Percentiles rank a stretch among this genome's conserved stretches.
These are phyloP conservation scores for Epinotia brunnichana DNA, from an alignment of 2,888 invertebrate genomes.

Conservation along the genomic window DNA sequence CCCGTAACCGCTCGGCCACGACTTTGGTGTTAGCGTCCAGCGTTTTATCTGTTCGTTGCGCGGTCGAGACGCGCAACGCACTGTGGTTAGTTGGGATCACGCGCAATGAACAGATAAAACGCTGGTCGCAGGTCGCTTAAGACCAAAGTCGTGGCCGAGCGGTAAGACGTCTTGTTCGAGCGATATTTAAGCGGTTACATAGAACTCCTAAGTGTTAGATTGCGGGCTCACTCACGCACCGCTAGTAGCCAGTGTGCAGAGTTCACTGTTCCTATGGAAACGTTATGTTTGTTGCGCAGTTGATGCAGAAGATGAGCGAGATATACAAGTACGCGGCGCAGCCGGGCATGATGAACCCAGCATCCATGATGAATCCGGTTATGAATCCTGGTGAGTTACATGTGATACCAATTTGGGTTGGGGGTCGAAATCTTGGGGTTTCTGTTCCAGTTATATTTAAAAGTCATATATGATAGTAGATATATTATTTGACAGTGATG, in stretches of 20 bases:
- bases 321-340: conserved; percentile 74
- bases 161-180: neutral
- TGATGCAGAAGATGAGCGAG: conserved; percentile 79
- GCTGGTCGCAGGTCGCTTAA: too few species aligned
- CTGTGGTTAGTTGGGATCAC: too few species aligned
- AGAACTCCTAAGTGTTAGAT: conserved; percentile 6
- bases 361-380: conserved; percentile 71
- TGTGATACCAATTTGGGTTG: neutral
- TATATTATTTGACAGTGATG: too few species aligned
- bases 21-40: too few species aligned
- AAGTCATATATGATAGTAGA: too few species aligned
- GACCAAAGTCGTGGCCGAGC: too few species aligned
- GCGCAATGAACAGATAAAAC: too few species aligned
- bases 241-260: conserved; percentile 21
- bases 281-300: conserved; percentile 56
- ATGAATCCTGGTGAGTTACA: conserved; percentile 70
- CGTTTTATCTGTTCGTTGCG: too few species aligned
- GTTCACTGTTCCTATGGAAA: neutral
- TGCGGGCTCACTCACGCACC: conserved; percentile 25
- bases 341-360: conserved; percentile 73
- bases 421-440: too few species aligned
- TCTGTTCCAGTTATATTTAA: too few species aligned
- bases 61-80: too few species aligned
- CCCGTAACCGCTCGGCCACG: too few species aligned
- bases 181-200: neutral